phyloP scores from a whole-genome alignment of 2,797 vertebrate genomes.

The Helarctos malayanus region DNA sequence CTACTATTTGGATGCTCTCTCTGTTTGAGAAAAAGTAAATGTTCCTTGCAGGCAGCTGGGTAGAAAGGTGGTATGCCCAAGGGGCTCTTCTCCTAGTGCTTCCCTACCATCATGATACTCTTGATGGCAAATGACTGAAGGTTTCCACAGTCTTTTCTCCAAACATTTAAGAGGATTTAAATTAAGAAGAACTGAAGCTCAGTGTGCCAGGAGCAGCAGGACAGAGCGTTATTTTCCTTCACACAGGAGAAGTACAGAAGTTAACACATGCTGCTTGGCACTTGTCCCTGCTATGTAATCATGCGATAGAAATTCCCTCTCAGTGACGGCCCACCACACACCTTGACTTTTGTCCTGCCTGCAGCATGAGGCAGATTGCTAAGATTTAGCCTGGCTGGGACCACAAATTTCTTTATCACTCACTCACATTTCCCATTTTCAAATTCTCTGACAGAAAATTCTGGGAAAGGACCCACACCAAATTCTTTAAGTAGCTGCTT shows the following conservation, averaged over 20 bases:
- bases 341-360: neutral
- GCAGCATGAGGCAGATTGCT: neutral
- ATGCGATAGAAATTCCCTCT: neutral
- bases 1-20: neutral
- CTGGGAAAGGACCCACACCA: neutral
- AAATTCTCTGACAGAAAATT: neutral
- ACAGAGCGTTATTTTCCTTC: neutral
- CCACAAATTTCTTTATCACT: neutral
- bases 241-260: neutral
- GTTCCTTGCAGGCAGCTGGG: neutral
- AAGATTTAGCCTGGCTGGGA: neutral
- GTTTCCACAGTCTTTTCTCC: neutral
- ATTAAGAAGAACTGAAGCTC: slow-evolving; percentile 57
- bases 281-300: neutral
- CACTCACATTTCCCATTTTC: neutral
- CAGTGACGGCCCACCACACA: neutral
- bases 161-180: slow-evolving; percentile 54
- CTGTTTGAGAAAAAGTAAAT: neutral
- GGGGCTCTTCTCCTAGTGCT: neutral
- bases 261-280: neutral
- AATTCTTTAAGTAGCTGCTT: neutral
- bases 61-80: neutral
- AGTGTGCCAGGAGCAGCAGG: neutral
- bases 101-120: neutral
- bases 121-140: slow-evolving; percentile 23